These are phyloP conservation scores for Ellobius talpinus DNA, from an alignment of 2,113 vertebrate species.

Conservation along the genomic window DNA sequence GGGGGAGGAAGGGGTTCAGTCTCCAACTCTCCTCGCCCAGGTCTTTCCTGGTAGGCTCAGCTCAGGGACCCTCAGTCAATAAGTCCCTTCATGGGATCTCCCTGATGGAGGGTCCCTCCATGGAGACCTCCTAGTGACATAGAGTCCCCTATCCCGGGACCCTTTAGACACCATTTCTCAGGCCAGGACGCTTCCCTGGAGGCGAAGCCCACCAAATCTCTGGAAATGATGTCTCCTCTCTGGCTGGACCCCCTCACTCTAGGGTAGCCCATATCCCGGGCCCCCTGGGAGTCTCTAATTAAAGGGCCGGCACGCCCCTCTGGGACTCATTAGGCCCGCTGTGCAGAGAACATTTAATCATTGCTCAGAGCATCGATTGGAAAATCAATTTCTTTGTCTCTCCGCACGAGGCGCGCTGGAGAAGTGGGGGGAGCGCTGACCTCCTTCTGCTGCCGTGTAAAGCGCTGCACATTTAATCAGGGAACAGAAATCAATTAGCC, in stretches of 20 bases:
- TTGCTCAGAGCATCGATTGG: slow-evolving; percentile 86
- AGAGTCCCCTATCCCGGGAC: background rate
- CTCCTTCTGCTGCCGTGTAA: slow-evolving; percentile 84
- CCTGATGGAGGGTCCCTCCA: background rate
- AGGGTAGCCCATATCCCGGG: slow-evolving; percentile 49
- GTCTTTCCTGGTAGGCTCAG: background rate
- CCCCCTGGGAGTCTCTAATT: slow-evolving; percentile 82
- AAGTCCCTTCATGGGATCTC: background rate
- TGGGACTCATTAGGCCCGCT: slow-evolving; percentile 85
- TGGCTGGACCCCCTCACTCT: slow-evolving; percentile 12
- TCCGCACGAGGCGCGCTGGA: slow-evolving; percentile 69
- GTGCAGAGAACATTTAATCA: slow-evolving; percentile 86
- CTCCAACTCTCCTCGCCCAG: background rate
- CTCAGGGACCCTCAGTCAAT: background rate
- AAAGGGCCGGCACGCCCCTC: slow-evolving; percentile 82
- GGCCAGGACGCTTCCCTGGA: background rate
- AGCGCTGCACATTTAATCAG: slow-evolving; percentile 87
- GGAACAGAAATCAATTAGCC: slow-evolving; percentile 88
- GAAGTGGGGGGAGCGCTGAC: slow-evolving; percentile 75
- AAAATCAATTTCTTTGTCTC: slow-evolving; percentile 87
- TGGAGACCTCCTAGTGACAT: background rate
- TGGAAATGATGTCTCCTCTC: background rate
- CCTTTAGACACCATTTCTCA: background rate
- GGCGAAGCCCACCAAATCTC: background rate
- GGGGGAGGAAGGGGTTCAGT: background rate